A percentile compares a stretch with the other conserved stretches of the same genome.
Evolutionary conservation across 1,140 invertebrate species (phyloP).

Genomic region (Psilanteris sp.): DNA sequence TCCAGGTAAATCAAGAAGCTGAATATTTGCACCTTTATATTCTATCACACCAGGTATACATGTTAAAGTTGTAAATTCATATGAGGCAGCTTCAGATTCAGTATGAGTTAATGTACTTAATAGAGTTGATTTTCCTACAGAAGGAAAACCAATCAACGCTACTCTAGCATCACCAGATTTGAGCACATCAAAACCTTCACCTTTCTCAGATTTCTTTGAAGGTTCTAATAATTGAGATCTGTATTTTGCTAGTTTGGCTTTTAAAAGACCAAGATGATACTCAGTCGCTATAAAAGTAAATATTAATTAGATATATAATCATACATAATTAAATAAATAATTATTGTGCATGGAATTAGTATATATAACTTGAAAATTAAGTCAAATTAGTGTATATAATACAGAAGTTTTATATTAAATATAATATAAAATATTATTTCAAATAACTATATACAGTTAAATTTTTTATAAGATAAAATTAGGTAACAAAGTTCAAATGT

Average conservation of each 20-base stretch:
- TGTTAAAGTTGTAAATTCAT: conserved; percentile 99
- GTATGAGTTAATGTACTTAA: conserved; percentile 96
- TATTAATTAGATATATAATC: not conserved
- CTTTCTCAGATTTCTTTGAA: conserved; percentile 96
- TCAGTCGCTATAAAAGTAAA: conserved; percentile 91
- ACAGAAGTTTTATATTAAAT: no score
- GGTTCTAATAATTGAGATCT: conserved; percentile 97
- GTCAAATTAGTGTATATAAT: no score
- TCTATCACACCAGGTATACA: conserved; percentile 99
- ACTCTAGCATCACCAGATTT: conserved; percentile 99
- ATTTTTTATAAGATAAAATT: no score
- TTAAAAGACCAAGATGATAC: conserved; percentile 98
- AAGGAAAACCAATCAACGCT: conserved; percentile 98
- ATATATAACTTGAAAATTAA: no score
- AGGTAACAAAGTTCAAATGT: no score
- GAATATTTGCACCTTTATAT: conserved; percentile 99
- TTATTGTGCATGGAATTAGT: no score
- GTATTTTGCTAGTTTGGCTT: conserved; percentile 99
- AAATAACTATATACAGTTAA: no score
- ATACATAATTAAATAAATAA: no score
- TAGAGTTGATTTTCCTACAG: conserved; percentile 97
- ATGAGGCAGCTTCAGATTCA: conserved; percentile 96
- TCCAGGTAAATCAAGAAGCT: conserved; percentile 97
- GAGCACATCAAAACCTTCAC: conserved; percentile 99
- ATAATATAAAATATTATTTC: no score